Evolutionary conservation across 2,797 vertebrate species (phyloP), one percentile per base, ranked within the genome.

Genomic region (Margarornis squamiger): DNA sequence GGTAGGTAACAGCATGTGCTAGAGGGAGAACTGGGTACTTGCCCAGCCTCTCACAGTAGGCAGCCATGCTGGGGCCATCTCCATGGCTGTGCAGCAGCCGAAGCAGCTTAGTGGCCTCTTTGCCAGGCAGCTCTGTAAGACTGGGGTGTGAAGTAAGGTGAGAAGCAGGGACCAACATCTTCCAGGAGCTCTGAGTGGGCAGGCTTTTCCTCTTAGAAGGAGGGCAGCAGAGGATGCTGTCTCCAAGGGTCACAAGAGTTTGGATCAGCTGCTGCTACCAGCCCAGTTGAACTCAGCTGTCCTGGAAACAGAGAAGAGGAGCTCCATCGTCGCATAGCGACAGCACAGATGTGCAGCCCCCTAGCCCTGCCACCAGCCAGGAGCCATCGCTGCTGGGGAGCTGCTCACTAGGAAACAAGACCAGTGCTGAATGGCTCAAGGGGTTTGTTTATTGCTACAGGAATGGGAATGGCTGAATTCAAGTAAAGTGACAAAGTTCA

Each of bases 381-480:
- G 13, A 55, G 41, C 63, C 3, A 3, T 12, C 0, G 0, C 51
- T 66, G 49, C 73, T 57, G 58, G 30, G 18, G 32, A 24, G 20
- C 48, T 58, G 49, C 38, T 71, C 0, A 0, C 48, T n/a, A 43
- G 38, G 74, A 67, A 91, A 86, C 3, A 20, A 74, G 26, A 83
- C 41, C 18, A 21, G 24, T 46, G 38, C 24, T 43, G 61, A 68
- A 49, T 92, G 92, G 88, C 62, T 95, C 62, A 68, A 26, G 39
- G 54, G 7, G 15, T 65, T 89, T 30, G 5, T 97, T 97, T 97
- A 97, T 97, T 97, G 93, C 96, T 96, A 72, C 62, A 79, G 46
- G 52, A 89, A 81, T 38, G 38, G 61, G 51, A 88, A 70, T 38
- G 66, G 34, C 29, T 12, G 32, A 75, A 12, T 95, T 96, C 92